Conservation (phyloP, 2,888 invertebrate species). For the Hypena proboscidalis region DNA sequence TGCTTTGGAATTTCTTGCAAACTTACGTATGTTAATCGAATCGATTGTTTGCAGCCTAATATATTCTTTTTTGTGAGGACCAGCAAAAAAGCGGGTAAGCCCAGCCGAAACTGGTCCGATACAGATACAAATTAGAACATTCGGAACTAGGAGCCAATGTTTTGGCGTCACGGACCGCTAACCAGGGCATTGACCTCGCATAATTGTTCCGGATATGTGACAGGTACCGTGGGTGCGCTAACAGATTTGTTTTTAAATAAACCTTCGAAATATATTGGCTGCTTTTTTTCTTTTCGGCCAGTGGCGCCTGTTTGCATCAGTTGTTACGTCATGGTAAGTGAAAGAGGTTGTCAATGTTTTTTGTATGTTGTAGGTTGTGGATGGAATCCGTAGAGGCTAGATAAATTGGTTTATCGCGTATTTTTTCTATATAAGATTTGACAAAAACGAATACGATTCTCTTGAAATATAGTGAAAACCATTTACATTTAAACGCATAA, state of each 20-base stretch:
- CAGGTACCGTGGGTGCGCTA: conserved; percentile 54
- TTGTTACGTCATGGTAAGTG: conserved; percentile 9
- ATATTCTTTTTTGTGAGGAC: neutral
- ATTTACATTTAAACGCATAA: too few species aligned
- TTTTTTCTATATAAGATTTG: neutral
- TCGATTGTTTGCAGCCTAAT: neutral
- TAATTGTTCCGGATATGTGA: conserved; percentile 74
- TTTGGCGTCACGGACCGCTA: conserved; percentile 64
- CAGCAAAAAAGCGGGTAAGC: conserved; percentile 5
- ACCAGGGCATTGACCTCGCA: conserved; percentile 63
- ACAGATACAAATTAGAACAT: conserved; percentile 24
- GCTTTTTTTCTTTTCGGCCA: conserved; percentile 11
- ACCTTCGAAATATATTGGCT: conserved; percentile 13
- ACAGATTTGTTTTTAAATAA: conserved; percentile 35
- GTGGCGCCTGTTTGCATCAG: conserved; percentile 16
- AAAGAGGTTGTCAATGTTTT: too few species aligned
- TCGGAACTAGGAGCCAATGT: conserved; percentile 52
- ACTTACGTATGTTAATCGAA: conserved; percentile 6
- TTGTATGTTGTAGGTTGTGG: too few species aligned
- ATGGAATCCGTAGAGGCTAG: too few species aligned
- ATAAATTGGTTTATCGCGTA: neutral
- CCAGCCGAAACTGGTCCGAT: conserved; percentile 9
- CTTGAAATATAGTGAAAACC: too few species aligned
- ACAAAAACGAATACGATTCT: too few species aligned
- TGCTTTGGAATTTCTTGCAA: neutral